Conservation (phyloP, 1,140 invertebrate species). For the Pogonomyrmex californicus region DNA sequence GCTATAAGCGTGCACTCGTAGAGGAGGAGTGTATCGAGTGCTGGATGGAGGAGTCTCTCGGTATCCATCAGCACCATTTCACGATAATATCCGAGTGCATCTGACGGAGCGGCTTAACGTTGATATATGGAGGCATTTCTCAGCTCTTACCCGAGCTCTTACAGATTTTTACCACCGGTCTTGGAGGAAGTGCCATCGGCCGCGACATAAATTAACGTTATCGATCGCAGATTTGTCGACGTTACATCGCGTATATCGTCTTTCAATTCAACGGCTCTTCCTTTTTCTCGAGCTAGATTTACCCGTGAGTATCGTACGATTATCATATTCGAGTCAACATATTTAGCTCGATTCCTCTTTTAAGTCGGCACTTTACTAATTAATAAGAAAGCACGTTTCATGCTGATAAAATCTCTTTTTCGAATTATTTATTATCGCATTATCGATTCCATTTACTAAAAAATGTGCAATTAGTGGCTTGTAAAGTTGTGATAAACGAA, state of each 20-base stretch:
- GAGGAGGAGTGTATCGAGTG: constrained; percentile 71
- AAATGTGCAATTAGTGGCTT: constrained; percentile 11
- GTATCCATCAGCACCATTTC: constrained; percentile 78
- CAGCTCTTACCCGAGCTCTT: constrained; percentile 64
- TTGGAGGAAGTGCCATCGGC: constrained; percentile 43
- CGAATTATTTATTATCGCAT: constrained; percentile 13
- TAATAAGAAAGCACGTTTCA: neutral
- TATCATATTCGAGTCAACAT: neutral
- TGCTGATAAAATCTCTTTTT: neutral
- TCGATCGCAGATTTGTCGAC: constrained; percentile 60
- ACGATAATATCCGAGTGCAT: constrained; percentile 77
- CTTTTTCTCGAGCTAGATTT: neutral
- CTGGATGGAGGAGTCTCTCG: constrained; percentile 71
- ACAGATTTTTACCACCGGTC: constrained; percentile 72
- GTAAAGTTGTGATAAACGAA: constrained; percentile 16
- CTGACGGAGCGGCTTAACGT: constrained; percentile 74
- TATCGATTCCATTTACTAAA: constrained; percentile 9
- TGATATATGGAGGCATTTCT: constrained; percentile 80
- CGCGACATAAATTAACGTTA: constrained; percentile 62
- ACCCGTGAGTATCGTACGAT: neutral
- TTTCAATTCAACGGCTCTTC: neutral
- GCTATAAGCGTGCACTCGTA: neutral
- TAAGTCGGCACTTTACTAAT: neutral
- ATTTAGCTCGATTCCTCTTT: neutral
- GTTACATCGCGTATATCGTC: constrained; percentile 3